A percentile compares a stretch with the other conserved stretches of the same genome.
phyloP scores from a whole-genome alignment of 2,888 invertebrate genomes.

The Thymelicus lineola region DNA sequence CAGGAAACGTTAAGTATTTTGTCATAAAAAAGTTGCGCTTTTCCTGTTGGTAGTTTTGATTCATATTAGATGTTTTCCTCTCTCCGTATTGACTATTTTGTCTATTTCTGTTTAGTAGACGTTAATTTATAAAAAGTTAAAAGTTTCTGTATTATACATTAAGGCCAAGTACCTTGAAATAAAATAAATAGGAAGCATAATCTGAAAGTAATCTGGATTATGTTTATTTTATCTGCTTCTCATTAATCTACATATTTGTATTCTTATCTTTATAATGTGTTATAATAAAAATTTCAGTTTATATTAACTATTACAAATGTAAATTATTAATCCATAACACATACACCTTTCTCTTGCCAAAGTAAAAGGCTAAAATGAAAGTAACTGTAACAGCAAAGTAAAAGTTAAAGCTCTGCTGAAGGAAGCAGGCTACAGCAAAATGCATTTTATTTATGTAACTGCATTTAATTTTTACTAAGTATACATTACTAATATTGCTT shows the following conservation, averaged over 20 bases:
- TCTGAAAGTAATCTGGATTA: neutral
- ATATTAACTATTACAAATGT: too few relatives aligned
- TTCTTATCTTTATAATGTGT: neutral
- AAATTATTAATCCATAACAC: constrained; percentile 10
- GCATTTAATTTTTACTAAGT: too few relatives aligned
- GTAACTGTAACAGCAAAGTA: constrained; percentile 54
- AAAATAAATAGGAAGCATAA: neutral
- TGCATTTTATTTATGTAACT: neutral
- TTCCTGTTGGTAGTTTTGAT: too few relatives aligned
- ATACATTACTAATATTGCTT: too few relatives aligned
- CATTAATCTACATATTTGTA: neutral
- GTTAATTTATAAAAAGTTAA: too few relatives aligned
- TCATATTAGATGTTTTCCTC: too few relatives aligned
- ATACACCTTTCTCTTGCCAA: constrained; percentile 39
- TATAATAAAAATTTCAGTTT: neutral
- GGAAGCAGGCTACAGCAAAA: neutral
- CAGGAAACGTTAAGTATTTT: too few relatives aligned
- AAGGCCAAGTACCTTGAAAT: too few relatives aligned
- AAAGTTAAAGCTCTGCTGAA: constrained; percentile 42
- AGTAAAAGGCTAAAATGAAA: constrained; percentile 65
- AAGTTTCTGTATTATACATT: too few relatives aligned
- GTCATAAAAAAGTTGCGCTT: too few relatives aligned
- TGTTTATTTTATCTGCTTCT: neutral
- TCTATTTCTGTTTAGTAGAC: too few relatives aligned
- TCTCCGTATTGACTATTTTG: too few relatives aligned